Evolutionary conservation across 2,113 vertebrate genomes (phyloP).

Genomic region (Chroicocephalus ridibundus): DNA sequence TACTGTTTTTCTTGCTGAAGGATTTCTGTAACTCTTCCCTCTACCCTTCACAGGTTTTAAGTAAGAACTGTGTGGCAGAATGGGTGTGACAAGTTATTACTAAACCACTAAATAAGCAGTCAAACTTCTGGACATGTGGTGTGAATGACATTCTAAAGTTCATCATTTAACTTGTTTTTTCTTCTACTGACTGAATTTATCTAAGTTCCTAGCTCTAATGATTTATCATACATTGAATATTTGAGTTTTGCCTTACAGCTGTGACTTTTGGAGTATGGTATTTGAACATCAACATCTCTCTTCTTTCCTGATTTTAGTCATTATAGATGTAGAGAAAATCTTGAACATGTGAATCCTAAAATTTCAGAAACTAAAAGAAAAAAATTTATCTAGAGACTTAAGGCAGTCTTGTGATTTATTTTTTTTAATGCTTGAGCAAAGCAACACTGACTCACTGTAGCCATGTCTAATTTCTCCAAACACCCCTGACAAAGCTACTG

Average conservation of each 20-base stretch:
- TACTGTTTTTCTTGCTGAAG: not conserved
- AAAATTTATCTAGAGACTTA: not conserved
- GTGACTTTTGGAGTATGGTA: not conserved
- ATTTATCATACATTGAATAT: not conserved
- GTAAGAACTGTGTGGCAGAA: not conserved
- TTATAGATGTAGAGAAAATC: not conserved
- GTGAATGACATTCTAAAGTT: not conserved
- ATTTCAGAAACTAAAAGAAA: not conserved
- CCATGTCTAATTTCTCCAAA: slow-evolving; percentile 11
- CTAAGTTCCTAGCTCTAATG: not conserved
- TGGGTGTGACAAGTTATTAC: not conserved
- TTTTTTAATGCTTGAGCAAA: slow-evolving; percentile 19
- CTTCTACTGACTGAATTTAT: not conserved
- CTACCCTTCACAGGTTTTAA: not conserved
- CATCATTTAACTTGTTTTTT: not conserved
- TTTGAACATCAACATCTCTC: not conserved
- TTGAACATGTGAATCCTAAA: not conserved
- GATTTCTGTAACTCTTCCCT: not conserved
- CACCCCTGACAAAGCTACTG: not conserved
- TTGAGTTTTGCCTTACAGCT: not conserved
- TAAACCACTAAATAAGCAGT: not conserved
- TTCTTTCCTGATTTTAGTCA: not conserved
- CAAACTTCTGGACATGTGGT: not conserved
- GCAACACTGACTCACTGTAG: slow-evolving; percentile 46
- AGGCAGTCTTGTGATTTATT: not conserved